Conservation (phyloP, 2,113 vertebrate genomes). For the Hemicordylus capensis region DNA sequence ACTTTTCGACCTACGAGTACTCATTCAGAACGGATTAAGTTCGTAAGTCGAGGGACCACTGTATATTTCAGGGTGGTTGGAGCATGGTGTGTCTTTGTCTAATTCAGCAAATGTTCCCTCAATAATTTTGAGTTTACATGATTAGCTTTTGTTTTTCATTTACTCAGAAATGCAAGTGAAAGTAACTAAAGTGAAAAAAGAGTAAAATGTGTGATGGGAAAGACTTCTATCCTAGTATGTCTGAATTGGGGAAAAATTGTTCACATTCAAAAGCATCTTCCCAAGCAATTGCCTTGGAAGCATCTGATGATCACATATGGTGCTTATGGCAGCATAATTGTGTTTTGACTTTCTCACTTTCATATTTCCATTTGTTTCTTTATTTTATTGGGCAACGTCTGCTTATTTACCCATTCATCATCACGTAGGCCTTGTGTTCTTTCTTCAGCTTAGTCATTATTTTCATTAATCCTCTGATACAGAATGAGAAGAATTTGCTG, state of each 20-base stretch:
- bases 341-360: slow-evolving; percentile 35
- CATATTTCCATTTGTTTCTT: slow-evolving; percentile 35
- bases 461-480: slow-evolving; percentile 69
- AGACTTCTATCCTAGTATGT: neutral
- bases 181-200: slow-evolving; percentile 9
- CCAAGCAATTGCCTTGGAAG: neutral
- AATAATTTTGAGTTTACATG: neutral
- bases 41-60: too few species aligned
- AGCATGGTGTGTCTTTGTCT: neutral
- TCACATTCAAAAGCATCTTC: neutral
- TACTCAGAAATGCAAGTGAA: slow-evolving; percentile 5
- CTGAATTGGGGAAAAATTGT: neutral
- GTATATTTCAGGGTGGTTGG: too few species aligned
- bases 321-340: slow-evolving; percentile 8
- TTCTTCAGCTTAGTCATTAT: slow-evolving; percentile 60
- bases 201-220: neutral
- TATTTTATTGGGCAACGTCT: slow-evolving; percentile 33
- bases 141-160: neutral
- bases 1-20: too few species aligned
- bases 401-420: slow-evolving; percentile 56
- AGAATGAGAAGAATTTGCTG: slow-evolving; percentile 57
- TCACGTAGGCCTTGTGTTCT: slow-evolving; percentile 56
- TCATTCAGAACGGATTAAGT: too few species aligned
- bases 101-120: neutral
- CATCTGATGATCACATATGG: slow-evolving; percentile 17